Conservation (phyloP, 2,888 invertebrate species). For the Heliconius hortense region DNA sequence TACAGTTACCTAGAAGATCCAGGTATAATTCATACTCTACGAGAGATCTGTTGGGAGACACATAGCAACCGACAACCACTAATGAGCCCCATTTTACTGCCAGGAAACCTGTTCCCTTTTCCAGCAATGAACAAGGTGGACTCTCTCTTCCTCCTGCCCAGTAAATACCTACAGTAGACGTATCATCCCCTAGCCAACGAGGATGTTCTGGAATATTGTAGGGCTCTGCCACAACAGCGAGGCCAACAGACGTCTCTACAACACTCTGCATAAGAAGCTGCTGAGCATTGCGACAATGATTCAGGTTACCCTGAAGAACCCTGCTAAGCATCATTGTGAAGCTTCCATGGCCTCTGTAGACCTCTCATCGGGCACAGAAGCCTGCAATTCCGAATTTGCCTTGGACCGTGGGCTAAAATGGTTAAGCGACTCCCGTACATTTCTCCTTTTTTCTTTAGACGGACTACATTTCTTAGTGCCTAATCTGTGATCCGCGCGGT, state of each 20-base stretch:
- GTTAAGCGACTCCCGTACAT: not conserved
- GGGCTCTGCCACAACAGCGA: not conserved
- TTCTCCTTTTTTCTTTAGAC: not conserved
- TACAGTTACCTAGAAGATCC: not conserved
- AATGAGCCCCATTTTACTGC: not conserved
- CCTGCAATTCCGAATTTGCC: no score
- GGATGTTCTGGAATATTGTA: not conserved
- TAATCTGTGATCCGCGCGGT: no score
- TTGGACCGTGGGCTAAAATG: no score
- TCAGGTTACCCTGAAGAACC: not conserved
- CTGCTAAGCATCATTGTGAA: not conserved
- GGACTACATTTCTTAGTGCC: not conserved
- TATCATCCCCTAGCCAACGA: not conserved
- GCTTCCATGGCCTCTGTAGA: not conserved
- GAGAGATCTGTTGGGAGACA: not conserved
- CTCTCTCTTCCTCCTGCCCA: not conserved
- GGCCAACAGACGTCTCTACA: not conserved
- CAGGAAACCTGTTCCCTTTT: not conserved
- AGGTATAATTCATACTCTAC: not conserved
- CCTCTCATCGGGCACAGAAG: no score
- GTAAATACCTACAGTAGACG: not conserved
- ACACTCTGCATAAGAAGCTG: not conserved
- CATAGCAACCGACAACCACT: not conserved
- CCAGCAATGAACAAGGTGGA: not conserved
- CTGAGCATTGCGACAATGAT: constrained; percentile 1